phyloP scores from a whole-genome alignment of 2,888 invertebrate genomes.

The Drosophila kambysellisi region DNA sequence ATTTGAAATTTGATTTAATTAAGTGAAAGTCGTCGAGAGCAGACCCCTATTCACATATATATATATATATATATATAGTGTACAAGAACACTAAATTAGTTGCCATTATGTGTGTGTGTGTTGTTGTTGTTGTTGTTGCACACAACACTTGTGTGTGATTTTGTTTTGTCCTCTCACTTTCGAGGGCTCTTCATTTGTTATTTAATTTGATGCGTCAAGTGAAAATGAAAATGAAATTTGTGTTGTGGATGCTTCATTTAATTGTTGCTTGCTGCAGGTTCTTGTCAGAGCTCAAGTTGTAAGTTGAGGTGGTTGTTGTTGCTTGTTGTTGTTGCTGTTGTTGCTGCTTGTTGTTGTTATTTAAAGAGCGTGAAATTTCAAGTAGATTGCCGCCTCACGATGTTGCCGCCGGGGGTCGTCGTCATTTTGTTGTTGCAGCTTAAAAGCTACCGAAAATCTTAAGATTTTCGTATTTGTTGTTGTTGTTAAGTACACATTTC shows the following conservation, averaged over 20 bases:
- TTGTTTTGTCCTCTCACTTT: conserved; percentile 23
- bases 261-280: conserved; percentile 52
- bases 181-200: conserved; percentile 56
- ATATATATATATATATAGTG: conserved; percentile 25
- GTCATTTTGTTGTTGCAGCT: conserved; percentile 11
- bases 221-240: conserved; percentile 78
- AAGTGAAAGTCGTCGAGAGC: conserved; percentile 64
- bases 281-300: conserved; percentile 43
- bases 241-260: conserved; percentile 48
- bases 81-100: conserved; percentile 73
- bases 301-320: conserved; percentile 8
- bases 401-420: conserved; percentile 34
- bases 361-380: conserved; percentile 78
- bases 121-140: conserved; percentile 12
- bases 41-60: neutral
- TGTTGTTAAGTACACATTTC: conserved; percentile 55
- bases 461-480: conserved; percentile 34
- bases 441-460: conserved; percentile 69
- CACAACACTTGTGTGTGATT: conserved; percentile 28
- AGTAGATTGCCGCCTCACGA: conserved; percentile 72
- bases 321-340: conserved; percentile 39
- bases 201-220: conserved; percentile 76
- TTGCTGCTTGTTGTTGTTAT: conserved; percentile 52
- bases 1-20: conserved; percentile 77
- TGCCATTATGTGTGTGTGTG: conserved; percentile 55